Percentiles rank a stretch among this genome's conserved stretches.
These are phyloP conservation scores for Rhinogobius similis DNA, from an alignment of 2,113 vertebrate genomes.

Conservation along the genomic window DNA sequence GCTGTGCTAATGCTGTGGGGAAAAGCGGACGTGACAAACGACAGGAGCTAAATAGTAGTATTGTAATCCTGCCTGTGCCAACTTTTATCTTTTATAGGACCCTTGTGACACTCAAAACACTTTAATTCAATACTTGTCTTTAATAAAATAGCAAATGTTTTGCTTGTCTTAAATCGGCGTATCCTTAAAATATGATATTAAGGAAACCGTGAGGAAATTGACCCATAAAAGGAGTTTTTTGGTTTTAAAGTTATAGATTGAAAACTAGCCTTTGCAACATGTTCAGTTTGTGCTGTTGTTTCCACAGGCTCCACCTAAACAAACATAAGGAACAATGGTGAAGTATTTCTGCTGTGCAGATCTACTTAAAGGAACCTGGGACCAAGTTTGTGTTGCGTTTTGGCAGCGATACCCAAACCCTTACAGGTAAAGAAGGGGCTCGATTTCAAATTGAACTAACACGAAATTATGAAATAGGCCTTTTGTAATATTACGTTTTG, in stretches of 20 bases:
- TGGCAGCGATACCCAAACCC: slow-evolving; percentile 97
- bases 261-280: not conserved
- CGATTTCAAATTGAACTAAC: no score
- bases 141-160: no score
- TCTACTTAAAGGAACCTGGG: slow-evolving; percentile 91
- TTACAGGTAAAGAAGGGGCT: slow-evolving; percentile 81
- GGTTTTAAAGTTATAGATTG: not conserved
- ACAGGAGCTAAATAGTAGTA: no score
- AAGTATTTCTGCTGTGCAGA: slow-evolving; percentile 87
- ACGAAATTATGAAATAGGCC: no score
- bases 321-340: slow-evolving; percentile 84
- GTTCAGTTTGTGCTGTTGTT: slow-evolving; percentile 7
- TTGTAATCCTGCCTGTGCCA: not conserved
- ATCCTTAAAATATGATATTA: no score
- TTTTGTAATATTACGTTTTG: no score
- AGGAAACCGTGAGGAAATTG: no score
- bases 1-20: slow-evolving; percentile 40
- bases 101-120: no score
- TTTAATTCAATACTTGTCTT: no score
- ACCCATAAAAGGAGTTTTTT: not conserved
- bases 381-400: slow-evolving; percentile 95
- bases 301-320: slow-evolving; percentile 34
- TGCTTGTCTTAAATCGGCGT: no score
- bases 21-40: slow-evolving; percentile 55
- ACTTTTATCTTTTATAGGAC: no score